These are phyloP conservation scores for Sterna hirundo DNA, from an alignment of 2,113 vertebrate species.

Conservation along the genomic window DNA sequence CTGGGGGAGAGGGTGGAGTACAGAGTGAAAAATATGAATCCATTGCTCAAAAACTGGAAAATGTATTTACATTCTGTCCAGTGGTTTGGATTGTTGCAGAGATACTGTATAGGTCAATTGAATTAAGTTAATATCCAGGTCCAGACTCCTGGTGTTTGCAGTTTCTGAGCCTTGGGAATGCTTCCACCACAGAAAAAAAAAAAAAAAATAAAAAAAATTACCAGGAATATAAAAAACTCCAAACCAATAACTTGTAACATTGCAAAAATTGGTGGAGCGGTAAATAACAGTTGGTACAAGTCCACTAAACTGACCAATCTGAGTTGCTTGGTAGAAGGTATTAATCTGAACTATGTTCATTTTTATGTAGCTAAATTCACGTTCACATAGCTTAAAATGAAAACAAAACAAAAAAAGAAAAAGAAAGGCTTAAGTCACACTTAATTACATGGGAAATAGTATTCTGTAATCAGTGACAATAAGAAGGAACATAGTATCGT, in stretches of 20 bases:
- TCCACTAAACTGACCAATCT: background rate
- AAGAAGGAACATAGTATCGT: background rate
- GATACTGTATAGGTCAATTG: background rate
- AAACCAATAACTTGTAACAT: background rate
- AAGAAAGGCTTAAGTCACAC: background rate
- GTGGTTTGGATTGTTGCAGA: background rate
- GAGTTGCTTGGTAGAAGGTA: background rate
- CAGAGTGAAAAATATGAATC: background rate
- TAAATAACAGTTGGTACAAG: background rate
- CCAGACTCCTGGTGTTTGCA: background rate
- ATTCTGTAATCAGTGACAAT: background rate
- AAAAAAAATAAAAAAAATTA: background rate
- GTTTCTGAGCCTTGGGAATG: background rate
- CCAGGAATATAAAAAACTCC: background rate
- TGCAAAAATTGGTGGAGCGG: background rate
- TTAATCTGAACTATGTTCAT: background rate
- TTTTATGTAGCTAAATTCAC: background rate
- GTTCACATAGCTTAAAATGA: background rate
- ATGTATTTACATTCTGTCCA: background rate
- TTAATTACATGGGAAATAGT: background rate
- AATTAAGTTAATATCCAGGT: background rate
- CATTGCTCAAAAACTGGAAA: background rate
- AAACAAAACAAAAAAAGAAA: background rate
- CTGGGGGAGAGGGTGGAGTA: background rate
- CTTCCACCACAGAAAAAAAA: background rate